Conservation (phyloP, 2,797 vertebrate genomes). For the Oreochromis mossambicus region DNA sequence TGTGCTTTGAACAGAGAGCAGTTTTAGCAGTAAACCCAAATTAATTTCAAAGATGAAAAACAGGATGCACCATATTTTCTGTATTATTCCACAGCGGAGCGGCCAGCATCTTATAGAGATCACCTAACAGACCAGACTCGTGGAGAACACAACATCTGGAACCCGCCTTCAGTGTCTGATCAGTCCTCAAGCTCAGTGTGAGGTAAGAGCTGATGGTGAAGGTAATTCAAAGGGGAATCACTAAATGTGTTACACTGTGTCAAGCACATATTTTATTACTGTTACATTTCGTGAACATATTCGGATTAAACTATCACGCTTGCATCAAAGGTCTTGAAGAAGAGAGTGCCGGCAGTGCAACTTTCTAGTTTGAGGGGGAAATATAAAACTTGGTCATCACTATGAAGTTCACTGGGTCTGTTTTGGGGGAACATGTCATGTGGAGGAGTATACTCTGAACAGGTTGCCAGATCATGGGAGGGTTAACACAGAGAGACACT, state of each 20-base stretch:
- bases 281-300: background rate
- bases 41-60: background rate
- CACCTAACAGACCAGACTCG: slow-evolving; percentile 14
- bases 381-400: background rate
- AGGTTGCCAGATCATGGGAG: background rate
- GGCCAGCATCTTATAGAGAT: background rate
- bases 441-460: background rate
- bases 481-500: background rate
- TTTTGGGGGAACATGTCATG: background rate
- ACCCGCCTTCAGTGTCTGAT: slow-evolving; percentile 10
- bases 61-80: background rate
- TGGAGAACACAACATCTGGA: background rate
- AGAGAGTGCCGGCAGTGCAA: background rate
- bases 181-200: slow-evolving; percentile 59
- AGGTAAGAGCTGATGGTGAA: slow-evolving; percentile 11
- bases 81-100: slow-evolving; percentile 25
- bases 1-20: background rate
- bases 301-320: background rate
- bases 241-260: background rate
- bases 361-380: background rate
- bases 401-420: accelerated
- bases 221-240: background rate
- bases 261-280: background rate
- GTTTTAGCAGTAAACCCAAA: background rate
- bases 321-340: background rate